Conservation (phyloP, 2,797 vertebrate genomes). For the Onychomys leucogaster region DNA sequence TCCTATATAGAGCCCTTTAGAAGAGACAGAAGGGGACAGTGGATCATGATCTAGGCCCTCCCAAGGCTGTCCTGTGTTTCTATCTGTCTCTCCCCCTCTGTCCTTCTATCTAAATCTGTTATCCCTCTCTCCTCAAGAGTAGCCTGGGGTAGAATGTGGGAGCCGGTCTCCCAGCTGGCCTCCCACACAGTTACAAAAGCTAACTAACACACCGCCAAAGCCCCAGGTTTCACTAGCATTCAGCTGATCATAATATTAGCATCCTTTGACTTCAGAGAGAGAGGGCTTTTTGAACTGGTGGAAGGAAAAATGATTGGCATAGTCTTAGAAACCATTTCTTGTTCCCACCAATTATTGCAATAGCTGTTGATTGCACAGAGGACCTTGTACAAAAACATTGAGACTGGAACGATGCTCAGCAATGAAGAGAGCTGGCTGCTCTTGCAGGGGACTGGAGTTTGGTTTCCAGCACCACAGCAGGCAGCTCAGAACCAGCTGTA, state of each 20-base stretch:
- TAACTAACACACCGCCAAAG: not conserved
- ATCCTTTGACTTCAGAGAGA: not conserved
- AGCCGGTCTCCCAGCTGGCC: no score
- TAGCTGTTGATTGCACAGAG: not conserved
- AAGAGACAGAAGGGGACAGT: no score
- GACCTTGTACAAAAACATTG: not conserved
- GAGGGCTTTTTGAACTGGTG: not conserved
- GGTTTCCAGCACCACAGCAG: not conserved
- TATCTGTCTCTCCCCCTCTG: no score
- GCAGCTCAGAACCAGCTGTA: not conserved
- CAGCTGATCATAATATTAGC: not conserved
- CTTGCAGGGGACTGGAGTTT: not conserved
- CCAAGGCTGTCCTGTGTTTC: no score
- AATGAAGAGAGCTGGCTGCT: not conserved
- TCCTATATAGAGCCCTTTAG: no score
- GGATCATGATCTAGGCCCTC: no score
- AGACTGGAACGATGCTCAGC: not conserved
- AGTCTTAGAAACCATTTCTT: not conserved
- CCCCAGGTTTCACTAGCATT: not conserved
- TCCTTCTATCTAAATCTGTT: no score
- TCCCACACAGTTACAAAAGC: not conserved
- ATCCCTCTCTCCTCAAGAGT: no score
- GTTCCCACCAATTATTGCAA: not conserved
- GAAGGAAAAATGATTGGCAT: not conserved
- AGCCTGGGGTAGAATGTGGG: no score